Percentiles rank a stretch among this genome's conserved stretches.
Conservation (phyloP, 2,888 invertebrate species). For the Callyntrura guangdongensis region DNA sequence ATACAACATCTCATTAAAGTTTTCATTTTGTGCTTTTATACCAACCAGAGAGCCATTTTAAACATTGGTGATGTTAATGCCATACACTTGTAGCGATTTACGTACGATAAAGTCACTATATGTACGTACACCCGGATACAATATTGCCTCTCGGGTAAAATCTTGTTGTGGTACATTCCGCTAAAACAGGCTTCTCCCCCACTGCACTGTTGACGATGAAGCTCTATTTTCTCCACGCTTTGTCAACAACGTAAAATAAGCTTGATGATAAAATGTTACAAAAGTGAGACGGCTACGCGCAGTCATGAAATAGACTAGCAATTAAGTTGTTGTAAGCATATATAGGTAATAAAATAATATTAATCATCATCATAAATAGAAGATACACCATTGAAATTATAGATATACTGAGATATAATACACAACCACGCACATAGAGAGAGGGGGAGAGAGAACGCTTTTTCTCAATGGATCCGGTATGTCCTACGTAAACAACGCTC, state of each 20-base stretch:
- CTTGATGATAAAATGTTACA: constrained; percentile 16
- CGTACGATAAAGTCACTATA: background rate
- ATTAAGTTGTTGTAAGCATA: background rate
- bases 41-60: background rate
- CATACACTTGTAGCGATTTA: too few relatives aligned
- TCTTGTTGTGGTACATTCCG: background rate
- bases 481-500: background rate
- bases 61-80: background rate
- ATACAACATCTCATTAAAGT: background rate
- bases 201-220: too few relatives aligned
- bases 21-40: background rate
- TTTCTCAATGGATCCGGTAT: constrained; percentile 31
- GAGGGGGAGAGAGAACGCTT: background rate
- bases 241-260: constrained; percentile 56
- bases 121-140: background rate
- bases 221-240: constrained; percentile 60
- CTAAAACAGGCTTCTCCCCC: background rate
- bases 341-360: background rate
- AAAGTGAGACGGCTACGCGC: background rate
- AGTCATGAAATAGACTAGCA: too few relatives aligned
- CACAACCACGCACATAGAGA: background rate
- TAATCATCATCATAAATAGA: background rate
- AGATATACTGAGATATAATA: background rate
- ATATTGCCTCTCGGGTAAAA: background rate
- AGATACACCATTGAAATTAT: background rate